A percentile compares a stretch with the other conserved stretches of the same genome.
These are phyloP conservation scores for Caenorhabditis remanei DNA, from an alignment of 1,140 invertebrate genomes.

Conservation along the genomic window DNA sequence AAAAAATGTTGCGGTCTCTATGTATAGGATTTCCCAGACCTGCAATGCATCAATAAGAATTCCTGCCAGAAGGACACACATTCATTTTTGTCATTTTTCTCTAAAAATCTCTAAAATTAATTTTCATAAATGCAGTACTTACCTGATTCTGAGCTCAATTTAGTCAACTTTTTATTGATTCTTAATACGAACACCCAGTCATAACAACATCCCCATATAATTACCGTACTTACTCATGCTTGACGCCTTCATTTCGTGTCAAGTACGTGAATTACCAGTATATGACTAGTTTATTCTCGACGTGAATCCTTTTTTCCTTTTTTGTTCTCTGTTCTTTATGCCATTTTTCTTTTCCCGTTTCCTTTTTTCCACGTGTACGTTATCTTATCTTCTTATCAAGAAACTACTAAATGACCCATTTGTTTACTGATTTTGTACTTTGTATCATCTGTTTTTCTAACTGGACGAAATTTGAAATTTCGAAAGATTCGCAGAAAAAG, in stretches of 20 bases:
- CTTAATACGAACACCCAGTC: no score
- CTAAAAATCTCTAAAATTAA: no score
- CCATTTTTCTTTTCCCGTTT: background rate
- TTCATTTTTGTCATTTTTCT: no score
- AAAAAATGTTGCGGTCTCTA: no score
- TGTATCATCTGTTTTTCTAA: background rate
- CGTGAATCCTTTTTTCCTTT: background rate
- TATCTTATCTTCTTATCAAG: background rate
- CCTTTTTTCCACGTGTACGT: background rate
- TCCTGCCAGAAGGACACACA: no score
- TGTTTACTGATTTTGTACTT: background rate
- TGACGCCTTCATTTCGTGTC: constrained; percentile 36
- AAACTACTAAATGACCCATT: background rate
- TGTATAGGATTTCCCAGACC: no score
- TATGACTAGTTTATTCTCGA: background rate
- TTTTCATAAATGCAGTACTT: no score
- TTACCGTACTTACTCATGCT: constrained; percentile 30
- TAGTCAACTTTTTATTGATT: no score
- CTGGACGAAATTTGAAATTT: background rate
- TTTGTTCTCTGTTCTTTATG: background rate
- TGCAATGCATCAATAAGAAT: no score
- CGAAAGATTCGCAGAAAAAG: background rate
- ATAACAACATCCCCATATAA: background rate
- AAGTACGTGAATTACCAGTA: background rate
- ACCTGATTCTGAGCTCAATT: no score